Evolutionary conservation across 2,888 invertebrate genomes (phyloP), one percentile per base, ranked within the genome.

Genomic region (Chalcis sispes): DNA sequence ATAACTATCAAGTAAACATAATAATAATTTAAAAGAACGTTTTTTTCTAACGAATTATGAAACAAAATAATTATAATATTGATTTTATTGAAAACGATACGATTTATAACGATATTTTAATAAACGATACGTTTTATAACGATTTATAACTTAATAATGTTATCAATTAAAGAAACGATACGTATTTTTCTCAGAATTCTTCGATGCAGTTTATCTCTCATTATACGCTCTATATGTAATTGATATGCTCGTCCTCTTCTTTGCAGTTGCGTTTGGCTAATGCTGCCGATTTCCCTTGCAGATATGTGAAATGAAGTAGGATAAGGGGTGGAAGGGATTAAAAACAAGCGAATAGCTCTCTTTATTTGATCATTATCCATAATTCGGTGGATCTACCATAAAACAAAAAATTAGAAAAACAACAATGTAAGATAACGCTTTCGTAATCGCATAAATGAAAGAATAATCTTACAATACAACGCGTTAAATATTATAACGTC

Each of bases 351-450:
- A 52, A 61, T 71, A 65, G 54, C 54, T 75, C 48, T 64, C 64
- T 75, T 75, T 75, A 75, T 75, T 75, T 75, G 66, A 75, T 75
- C 66, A 66, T 75, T 32, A 27, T 29, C 62, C 56, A 58, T 48
- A 62, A 61, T 36, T 46, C 61, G 61, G 25, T 61, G 42, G 32
- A 42, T 40, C n/a, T n/a, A 1, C 62, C 56, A 36, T 59, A 52
- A 42, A 36, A 46, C 5, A n/a, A 46, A 5, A 32, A 48, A 1
- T n/a, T n/a, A n/a, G n/a, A n/a, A 29, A 32, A 67, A 46, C 29
- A 59, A 59, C 46, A 64, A 58, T 40, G 36, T 46, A 66, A 3
- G 8, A 54, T 46, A 64, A 70, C 56, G 36, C 25, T 29, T n/a
- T 56, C 15, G 52, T 27, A 50, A n/a, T 52, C 62, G 42, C 42